phyloP scores from a whole-genome alignment of 2,113 vertebrate species.

The Microcebus lehilahytsara region DNA sequence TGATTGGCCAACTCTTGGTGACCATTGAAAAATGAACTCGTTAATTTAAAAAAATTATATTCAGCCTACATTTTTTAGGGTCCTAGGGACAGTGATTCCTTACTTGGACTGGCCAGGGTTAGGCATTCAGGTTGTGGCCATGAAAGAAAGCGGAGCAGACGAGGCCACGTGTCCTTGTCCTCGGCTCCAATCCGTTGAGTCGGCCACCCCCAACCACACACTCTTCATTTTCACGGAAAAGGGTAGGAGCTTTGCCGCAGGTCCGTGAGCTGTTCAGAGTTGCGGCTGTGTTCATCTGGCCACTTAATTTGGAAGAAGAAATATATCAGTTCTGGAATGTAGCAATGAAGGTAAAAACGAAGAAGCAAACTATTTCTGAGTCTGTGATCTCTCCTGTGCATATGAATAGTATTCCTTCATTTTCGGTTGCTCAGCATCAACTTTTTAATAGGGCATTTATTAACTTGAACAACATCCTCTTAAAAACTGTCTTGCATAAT shows the following conservation, averaged over 20 bases:
- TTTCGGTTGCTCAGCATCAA: background rate
- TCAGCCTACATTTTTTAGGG: background rate
- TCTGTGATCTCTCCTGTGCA: background rate
- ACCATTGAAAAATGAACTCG: slow-evolving; percentile 25
- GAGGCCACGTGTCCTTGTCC: background rate
- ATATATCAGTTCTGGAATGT: slow-evolving; percentile 23
- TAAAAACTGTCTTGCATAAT: slow-evolving; percentile 51
- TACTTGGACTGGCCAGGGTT: background rate
- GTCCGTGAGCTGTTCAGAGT: background rate
- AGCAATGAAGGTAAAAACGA: slow-evolving; percentile 24
- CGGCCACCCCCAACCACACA: background rate
- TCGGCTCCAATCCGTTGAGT: background rate
- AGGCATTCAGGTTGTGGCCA: background rate
- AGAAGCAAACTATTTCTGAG: slow-evolving; percentile 35
- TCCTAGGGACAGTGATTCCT: background rate
- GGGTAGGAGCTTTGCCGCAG: background rate
- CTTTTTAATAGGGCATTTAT: slow-evolving; percentile 8
- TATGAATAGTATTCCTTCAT: background rate
- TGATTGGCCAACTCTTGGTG: slow-evolving; percentile 35
- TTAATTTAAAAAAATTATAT: background rate
- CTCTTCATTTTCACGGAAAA: background rate
- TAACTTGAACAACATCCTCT: background rate
- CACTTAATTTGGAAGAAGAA: slow-evolving; percentile 31
- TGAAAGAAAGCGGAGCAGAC: background rate
- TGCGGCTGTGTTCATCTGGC: background rate